Conservation (phyloP, 2,888 invertebrate species). For the Phytoseiulus persimilis region DNA sequence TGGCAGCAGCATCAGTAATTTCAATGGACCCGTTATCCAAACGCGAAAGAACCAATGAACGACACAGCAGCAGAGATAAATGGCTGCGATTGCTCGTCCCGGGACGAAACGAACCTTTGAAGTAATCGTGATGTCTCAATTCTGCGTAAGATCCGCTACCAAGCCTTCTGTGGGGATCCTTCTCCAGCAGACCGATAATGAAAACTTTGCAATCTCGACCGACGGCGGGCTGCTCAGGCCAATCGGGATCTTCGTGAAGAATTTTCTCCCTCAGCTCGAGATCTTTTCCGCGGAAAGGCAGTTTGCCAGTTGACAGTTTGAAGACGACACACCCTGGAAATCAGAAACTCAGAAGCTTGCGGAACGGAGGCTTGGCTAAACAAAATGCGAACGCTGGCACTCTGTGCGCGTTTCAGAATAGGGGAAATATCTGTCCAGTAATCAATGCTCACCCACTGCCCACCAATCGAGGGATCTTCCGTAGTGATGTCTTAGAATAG, state of each 20-base stretch:
- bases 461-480: conserved; percentile 34
- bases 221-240: background rate
- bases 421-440: background rate
- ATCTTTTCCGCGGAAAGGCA: conserved; percentile 24
- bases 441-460: conserved; percentile 21
- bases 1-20: background rate
- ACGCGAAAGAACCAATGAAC: background rate
- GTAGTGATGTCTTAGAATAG: background rate
- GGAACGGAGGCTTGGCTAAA: background rate
- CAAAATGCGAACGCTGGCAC: too few relatives aligned
- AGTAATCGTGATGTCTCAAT: conserved; percentile 26
- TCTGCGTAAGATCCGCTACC: conserved; percentile 17
- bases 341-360: background rate
- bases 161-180: conserved; percentile 19
- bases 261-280: background rate
- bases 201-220: conserved; percentile 6
- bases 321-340: conserved; percentile 31
- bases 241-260: background rate
- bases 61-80: background rate
- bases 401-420: too few relatives aligned
- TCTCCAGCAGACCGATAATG: conserved; percentile 7
- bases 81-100: background rate
- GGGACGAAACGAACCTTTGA: background rate
- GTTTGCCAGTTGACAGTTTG: conserved; percentile 20
- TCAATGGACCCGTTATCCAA: background rate